phyloP scores from a whole-genome alignment of 2,797 vertebrate genomes.

The Eurystomus glaucurus region DNA sequence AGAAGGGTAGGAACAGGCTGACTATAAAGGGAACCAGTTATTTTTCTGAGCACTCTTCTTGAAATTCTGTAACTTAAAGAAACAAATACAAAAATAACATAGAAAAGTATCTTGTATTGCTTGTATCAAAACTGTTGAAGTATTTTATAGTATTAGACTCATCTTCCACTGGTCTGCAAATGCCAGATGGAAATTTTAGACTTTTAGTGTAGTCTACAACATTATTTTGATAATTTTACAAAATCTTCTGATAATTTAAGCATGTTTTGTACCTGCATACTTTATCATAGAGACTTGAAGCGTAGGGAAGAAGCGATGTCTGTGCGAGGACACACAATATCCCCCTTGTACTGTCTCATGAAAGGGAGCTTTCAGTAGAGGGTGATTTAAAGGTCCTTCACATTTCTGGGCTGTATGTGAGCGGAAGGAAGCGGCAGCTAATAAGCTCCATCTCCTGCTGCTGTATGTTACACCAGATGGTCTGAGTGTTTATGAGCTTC shows the following conservation, averaged over 20 bases:
- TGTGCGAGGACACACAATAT: neutral
- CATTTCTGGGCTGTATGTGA: neutral
- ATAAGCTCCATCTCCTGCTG: constrained; percentile 51
- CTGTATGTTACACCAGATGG: constrained; percentile 52
- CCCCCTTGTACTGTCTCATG: neutral
- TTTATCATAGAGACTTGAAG: neutral
- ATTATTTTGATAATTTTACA: neutral
- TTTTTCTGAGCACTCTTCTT: neutral
- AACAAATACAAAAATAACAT: neutral
- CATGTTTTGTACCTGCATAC: neutral
- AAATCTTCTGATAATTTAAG: neutral
- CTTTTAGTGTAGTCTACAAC: neutral
- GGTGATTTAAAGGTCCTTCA: constrained; percentile 23
- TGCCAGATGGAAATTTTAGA: neutral
- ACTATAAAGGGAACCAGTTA: neutral
- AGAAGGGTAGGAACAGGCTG: neutral
- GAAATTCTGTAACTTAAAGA: neutral
- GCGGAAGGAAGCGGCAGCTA: constrained; percentile 20
- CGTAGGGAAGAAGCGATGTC: neutral
- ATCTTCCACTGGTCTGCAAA: neutral
- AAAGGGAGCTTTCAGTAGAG: neutral
- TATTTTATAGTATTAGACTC: neutral
- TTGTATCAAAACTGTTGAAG: neutral
- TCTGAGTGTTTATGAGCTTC: constrained; percentile 12
- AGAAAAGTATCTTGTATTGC: neutral